These are phyloP conservation scores for Tachyglossus aculeatus DNA, from an alignment of 2,797 vertebrate species.

Conservation along the genomic window DNA sequence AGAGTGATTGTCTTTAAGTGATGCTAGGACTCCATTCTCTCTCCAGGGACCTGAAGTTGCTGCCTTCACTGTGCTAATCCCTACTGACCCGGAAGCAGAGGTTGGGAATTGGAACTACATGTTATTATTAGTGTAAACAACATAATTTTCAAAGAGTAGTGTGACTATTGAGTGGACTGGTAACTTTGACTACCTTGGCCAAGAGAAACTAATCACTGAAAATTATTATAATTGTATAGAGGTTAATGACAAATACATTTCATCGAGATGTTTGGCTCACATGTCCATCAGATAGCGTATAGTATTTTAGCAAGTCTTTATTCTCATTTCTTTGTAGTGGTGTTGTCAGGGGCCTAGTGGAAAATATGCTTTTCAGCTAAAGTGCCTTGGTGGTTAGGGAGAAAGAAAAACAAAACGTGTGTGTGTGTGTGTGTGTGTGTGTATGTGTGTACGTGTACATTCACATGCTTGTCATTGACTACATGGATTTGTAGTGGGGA, in stretches of 20 bases:
- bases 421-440: not conserved
- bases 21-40: not conserved
- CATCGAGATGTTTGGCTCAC: not conserved
- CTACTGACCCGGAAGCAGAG: conserved; percentile 1
- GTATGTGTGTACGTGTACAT: too few relatives aligned
- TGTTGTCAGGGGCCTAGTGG: not conserved
- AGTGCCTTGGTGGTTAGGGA: not conserved
- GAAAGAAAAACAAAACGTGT: not conserved
- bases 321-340: not conserved
- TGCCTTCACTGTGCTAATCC: not conserved
- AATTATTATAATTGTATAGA: not conserved
- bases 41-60: not conserved
- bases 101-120: not conserved
- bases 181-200: not conserved
- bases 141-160: not conserved
- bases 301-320: not conserved
- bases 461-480: not conserved
- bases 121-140: not conserved
- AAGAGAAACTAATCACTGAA: too few relatives aligned
- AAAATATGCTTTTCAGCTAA: not conserved
- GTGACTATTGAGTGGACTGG: not conserved
- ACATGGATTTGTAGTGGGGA: too few relatives aligned
- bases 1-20: not conserved
- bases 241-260: not conserved
- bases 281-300: not conserved